Evolutionary conservation across 2,888 invertebrate genomes (phyloP), one percentile per base, ranked within the genome.

Genomic region (Stenichneumon culpator): DNA sequence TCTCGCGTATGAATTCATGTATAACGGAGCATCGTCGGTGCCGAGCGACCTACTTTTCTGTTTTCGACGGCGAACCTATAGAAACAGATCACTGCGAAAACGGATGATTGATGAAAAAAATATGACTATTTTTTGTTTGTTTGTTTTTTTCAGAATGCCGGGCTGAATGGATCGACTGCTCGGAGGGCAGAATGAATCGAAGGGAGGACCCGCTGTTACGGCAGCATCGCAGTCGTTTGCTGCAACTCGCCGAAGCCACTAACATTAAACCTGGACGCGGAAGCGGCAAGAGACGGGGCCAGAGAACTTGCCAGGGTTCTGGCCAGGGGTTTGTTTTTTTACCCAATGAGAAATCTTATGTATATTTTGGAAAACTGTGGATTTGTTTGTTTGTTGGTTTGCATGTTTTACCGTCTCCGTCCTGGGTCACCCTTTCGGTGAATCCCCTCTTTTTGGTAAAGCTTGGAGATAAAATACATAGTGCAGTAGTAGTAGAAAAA

Each of bases 131-230:
- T 9, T 60, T 60, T 1, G 0, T 36, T 36, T 7, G 6, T 36
- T 9, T 32, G 28, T 60, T 78, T 68, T 50, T 84, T 82, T 39
- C 84, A 82, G 82, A 79, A 82, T 73, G 78, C 69, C 63, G 82
- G 69, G 82, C 63, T 39, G 78, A 78, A 69, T 82, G 85, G 83
- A 83, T 86, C 87, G 74, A 83, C 86, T 69, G 86, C 86, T 72
- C 86, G 88, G 60, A 87, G 86, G 72, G 82, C 86, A 90, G 87
- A 88, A 94, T 94, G 93, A 95, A 94, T 94, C 94, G 93, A 86
- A 94, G 94, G 69, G 95, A 95, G 90, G 95, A 95, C 89, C 93
- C 95, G 91, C 94, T 94, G 92, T 92, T 95, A 88, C 94, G 93
- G 90, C 93, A 93, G 92, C 94, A 94, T 89, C 93, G 95, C 86